phyloP scores from a whole-genome alignment of 2,113 vertebrate species.

The Leptosomus discolor region DNA sequence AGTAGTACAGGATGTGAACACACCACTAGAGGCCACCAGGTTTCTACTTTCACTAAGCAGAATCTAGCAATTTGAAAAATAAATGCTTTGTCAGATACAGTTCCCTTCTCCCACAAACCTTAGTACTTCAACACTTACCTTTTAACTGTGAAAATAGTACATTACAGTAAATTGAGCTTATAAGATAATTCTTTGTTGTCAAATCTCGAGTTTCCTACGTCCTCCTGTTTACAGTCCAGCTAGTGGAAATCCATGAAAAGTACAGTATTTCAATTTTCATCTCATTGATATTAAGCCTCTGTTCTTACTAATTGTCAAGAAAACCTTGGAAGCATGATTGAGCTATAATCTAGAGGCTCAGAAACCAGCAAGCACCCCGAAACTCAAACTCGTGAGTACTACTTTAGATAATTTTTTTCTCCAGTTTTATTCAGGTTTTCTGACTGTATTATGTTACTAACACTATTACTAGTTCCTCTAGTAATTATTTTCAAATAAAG shows the following conservation, averaged over 20 bases:
- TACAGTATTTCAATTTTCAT: background rate
- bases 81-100: background rate
- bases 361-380: background rate
- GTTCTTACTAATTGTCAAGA: background rate
- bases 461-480: background rate
- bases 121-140: background rate
- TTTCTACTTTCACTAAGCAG: background rate
- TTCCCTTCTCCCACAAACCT: background rate
- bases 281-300: background rate
- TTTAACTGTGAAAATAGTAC: background rate
- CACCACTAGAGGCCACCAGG: conserved; percentile 42
- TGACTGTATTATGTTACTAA: background rate
- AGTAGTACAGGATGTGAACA: background rate
- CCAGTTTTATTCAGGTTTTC: background rate
- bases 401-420: background rate
- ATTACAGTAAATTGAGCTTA: background rate
- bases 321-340: background rate
- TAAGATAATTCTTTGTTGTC: background rate
- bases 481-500: background rate
- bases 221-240: background rate
- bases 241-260: background rate
- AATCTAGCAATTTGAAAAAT: background rate
- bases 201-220: background rate
- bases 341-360: background rate
- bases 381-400: background rate